Percentiles rank a stretch among this genome's conserved stretches.
Evolutionary conservation across 2,888 invertebrate genomes (phyloP).

Genomic region (Anodontia alba): DNA sequence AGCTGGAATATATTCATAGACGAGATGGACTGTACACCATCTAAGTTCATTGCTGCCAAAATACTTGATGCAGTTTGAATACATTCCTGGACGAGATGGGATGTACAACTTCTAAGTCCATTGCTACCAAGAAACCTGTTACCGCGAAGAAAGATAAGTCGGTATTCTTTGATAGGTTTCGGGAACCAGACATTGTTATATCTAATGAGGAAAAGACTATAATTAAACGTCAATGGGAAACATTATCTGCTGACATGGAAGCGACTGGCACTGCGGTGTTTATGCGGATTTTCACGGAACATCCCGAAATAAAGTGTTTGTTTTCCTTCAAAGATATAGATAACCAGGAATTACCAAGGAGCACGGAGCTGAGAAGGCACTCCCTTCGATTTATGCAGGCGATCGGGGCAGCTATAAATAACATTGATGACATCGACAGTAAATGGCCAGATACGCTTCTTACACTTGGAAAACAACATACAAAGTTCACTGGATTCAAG

Average conservation of each 20-base stretch:
- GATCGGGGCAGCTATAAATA: conserved; percentile 30
- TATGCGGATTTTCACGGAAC: conserved; percentile 30
- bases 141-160: no score
- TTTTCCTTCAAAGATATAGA: conserved; percentile 27
- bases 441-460: background rate
- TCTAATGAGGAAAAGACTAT: no score
- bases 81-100: no score
- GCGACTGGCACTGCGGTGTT: conserved; percentile 34
- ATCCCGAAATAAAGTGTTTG: conserved; percentile 27
- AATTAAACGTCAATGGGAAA: conserved; percentile 12
- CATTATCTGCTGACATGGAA: conserved; percentile 2
- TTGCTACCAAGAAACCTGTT: no score
- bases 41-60: no score
- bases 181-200: no score
- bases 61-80: no score
- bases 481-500: conserved; percentile 26
- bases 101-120: no score
- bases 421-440: conserved; percentile 11
- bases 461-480: conserved; percentile 24
- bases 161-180: no score
- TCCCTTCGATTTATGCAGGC: conserved; percentile 25
- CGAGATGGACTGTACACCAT: no score
- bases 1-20: no score
- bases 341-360: conserved; percentile 10
- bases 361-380: conserved; percentile 20